phyloP scores from a whole-genome alignment of 2,797 vertebrate species.

The Crypturellus tataupa region DNA sequence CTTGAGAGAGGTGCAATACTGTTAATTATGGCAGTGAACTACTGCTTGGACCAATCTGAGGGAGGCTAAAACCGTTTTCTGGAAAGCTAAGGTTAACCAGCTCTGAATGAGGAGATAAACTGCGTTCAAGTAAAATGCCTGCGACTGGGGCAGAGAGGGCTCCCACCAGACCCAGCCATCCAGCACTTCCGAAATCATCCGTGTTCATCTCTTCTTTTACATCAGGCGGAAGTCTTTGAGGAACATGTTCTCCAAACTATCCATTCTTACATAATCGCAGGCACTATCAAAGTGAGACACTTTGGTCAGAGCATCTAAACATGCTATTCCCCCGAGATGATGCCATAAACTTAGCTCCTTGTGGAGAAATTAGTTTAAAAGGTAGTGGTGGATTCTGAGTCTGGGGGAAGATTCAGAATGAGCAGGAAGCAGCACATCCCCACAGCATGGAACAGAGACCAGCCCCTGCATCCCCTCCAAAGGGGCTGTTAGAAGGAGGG shows the following conservation, averaged over 20 bases:
- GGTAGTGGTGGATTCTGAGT: neutral
- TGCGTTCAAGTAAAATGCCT: neutral
- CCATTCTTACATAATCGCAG: neutral
- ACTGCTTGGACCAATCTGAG: slow-evolving; percentile 23
- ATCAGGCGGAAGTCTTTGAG: slow-evolving; percentile 5
- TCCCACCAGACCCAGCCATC: slow-evolving; percentile 23
- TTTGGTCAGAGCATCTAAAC: neutral
- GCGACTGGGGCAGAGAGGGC: neutral
- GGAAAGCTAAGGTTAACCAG: slow-evolving; percentile 21
- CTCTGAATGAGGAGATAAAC: slow-evolving; percentile 22
- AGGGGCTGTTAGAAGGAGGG: too few relatives aligned
- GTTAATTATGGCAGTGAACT: slow-evolving; percentile 33
- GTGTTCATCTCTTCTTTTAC: neutral
- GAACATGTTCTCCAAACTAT: neutral
- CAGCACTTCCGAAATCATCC: neutral
- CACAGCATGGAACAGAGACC: too few relatives aligned
- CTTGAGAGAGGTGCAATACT: slow-evolving; percentile 48
- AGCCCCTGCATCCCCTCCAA: too few relatives aligned
- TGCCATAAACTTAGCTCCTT: neutral
- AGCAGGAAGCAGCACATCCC: neutral
- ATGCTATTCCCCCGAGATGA: neutral
- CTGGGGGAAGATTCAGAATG: neutral
- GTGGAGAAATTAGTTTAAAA: neutral
- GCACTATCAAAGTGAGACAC: neutral
- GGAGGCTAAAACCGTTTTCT: slow-evolving; percentile 20